Conservation (phyloP, 2,888 invertebrate species). For the Rotaria macrura region DNA sequence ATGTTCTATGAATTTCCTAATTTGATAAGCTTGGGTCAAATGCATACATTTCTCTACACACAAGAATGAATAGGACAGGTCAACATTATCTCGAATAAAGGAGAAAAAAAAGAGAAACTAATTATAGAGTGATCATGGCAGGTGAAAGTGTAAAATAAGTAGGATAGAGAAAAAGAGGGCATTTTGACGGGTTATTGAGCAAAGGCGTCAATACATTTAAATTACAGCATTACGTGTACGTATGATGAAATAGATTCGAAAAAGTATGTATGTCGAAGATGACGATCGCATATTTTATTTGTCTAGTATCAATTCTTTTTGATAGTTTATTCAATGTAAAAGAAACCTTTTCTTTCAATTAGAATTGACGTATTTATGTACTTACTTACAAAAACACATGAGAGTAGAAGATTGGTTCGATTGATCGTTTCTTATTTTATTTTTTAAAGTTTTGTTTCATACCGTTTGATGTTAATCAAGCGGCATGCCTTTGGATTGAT, state of each 20-base stretch:
- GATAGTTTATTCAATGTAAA: neutral
- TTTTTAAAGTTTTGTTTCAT: too few species aligned
- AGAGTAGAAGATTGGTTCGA: neutral
- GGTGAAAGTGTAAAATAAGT: neutral
- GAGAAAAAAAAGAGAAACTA: neutral
- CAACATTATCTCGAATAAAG: neutral
- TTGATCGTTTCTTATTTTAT: neutral
- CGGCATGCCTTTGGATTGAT: too few species aligned
- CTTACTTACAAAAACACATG: too few species aligned
- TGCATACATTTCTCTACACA: neutral
- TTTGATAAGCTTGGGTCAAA: neutral
- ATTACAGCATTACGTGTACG: neutral
- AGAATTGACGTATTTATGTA: neutral
- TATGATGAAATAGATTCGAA: neutral
- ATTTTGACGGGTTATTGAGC: neutral
- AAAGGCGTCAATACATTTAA: neutral
- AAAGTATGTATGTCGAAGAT: neutral
- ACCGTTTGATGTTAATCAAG: neutral
- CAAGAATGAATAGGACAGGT: neutral
- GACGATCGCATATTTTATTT: neutral
- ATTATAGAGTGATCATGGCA: neutral
- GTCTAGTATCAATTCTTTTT: neutral
- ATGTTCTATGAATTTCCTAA: neutral
- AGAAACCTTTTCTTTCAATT: neutral
- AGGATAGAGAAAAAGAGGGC: neutral